Base-by-base conservation (phyloP, 2,888 invertebrate genomes). In the Digitonthophagus gazella region DNA sequence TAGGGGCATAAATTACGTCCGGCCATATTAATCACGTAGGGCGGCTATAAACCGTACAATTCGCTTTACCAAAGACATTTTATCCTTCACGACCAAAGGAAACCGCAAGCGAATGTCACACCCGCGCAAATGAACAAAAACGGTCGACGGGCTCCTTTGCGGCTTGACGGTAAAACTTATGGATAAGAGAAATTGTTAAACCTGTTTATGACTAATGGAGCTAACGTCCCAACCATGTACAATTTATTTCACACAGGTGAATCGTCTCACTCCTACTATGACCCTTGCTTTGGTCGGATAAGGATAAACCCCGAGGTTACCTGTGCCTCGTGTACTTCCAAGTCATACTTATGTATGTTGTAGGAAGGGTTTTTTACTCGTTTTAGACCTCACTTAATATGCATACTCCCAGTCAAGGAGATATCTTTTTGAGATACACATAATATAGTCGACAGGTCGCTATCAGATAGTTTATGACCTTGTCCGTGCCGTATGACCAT, bases 151-250 rank as follows among this genome's bases (percentile, higher is more conserved):
- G n/a, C n/a, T n/a, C n/a, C n/a, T n/a, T n/a, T n/a, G n/a, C n/a
- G n/a, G n/a, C n/a, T n/a, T n/a, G n/a, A n/a, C n/a, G n/a, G n/a
- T n/a, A n/a, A n/a, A n/a, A n/a, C n/a, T n/a, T 74, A 76, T 74
- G 74, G 72, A 75, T 73, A 74, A 75, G 72, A 75, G 69, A 76
- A 76, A 76, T 75, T 75, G 75, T 74, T 75, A 74, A 76, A 76
- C 75, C 73, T 75, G 75, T 75, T 76, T 74, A 76, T 76, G 75
- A 76, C 74, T 76, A 76, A 76, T 76, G 75, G 75, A 75, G 72
- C 73, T 71, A 73, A 72, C 71, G 72, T 68, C 67, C 72, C 69
- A 73, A 73, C 72, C 72, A 69, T 72, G 73, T 75, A 74, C 74
- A 76, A 75, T 76, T 74, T 75, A 75, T 74, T 72, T 74, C 69